Evolutionary conservation across 2,113 vertebrate species (phyloP), one percentile per base, ranked within the genome.

Genomic region (Hydrolagus affinis): DNA sequence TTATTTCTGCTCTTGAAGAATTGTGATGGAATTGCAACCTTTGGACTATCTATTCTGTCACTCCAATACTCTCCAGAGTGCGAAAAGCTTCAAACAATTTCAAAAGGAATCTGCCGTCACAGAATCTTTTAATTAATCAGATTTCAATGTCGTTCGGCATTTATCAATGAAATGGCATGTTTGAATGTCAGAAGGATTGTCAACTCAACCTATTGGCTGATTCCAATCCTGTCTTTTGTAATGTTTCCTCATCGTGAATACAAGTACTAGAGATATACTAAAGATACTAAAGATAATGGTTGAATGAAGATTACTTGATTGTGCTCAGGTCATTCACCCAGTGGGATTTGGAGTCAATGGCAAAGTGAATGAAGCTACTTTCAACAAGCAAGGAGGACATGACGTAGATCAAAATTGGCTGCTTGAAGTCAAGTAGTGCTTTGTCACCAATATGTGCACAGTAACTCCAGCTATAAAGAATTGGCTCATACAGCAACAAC

Each of bases 11-110:
- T 78, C 57, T 14, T n/a, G 57, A 62, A 59, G 23, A 64, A 25
- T 80, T 80, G 76, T 80, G 76, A 80, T 80, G 76, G 76, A 64
- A 80, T 62, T 80, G 21, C 76, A 80, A 80, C 76, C 59, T 80
- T 80, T 64, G 23, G n/a, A 44, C 62, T 80, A 80, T 80, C 76
- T 80, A 12, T 62, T 60, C 76, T 80, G 57, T 59, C 76, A 80
- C 60, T 57, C 3, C 15, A 59, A 28, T 28, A 60, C 62, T 80
- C 76, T 64, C 23, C 9, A n/a, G 59, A 60, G 56, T 17, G 23
- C n/a, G 3, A 28, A 15, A 17, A 57, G n/a, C 17, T 23, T 62
- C 28, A 59, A 60, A 78, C 60, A 80, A 28, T 14, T 15, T 6
- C 3, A 80, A 62, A 62, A 62, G 23, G n/a, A 15, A 17, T 64